These are phyloP conservation scores for Neoitamus cyanurus DNA, from an alignment of 2,888 invertebrate genomes.

Conservation along the genomic window DNA sequence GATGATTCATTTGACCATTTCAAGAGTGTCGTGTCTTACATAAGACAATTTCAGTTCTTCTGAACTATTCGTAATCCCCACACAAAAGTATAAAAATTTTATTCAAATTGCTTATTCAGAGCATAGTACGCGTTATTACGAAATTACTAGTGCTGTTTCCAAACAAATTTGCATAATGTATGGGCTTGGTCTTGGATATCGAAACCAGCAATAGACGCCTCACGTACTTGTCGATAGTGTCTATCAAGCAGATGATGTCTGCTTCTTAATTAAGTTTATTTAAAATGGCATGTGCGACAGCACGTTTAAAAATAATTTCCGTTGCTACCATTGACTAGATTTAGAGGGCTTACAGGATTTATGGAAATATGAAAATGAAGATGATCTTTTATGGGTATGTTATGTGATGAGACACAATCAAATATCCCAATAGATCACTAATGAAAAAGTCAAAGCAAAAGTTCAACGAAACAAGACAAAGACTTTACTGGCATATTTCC, in stretches of 20 bases:
- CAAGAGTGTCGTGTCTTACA: neutral
- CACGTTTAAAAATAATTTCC: neutral
- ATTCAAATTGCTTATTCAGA: neutral
- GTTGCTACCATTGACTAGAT: neutral
- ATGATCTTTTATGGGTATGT: neutral
- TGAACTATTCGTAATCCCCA: neutral
- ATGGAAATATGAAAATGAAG: neutral
- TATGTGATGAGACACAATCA: too few species aligned
- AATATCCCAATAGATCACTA: too few species aligned
- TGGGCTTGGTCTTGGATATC: slow-evolving; percentile 1
- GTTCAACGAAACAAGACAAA: too few species aligned
- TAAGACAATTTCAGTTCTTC: neutral
- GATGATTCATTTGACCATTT: too few species aligned
- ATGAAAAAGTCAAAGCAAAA: too few species aligned
- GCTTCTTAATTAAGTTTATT: neutral
- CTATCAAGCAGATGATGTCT: neutral
- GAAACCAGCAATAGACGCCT: slow-evolving; percentile 1
- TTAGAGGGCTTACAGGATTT: neutral
- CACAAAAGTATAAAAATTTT: neutral
- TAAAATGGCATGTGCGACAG: neutral
- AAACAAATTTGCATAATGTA: neutral
- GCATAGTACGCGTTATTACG: neutral
- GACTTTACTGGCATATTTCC: too few species aligned
- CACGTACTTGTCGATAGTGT: neutral
- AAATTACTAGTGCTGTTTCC: neutral